phyloP scores from a whole-genome alignment of 2,113 vertebrate genomes.

The human region GRCh38 chr9:103728501-103729000 shows the following conservation, averaged over 20 bases:
- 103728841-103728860: not conserved
- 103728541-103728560: not conserved
- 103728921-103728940: not conserved
- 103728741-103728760: not conserved
- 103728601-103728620: not conserved
- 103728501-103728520: not conserved
- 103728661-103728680: not conserved
- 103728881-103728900: not conserved
- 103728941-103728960: not conserved
- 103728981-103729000: not conserved
- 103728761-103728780: not conserved
- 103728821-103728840: not conserved
- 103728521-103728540: not conserved
- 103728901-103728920: not conserved
- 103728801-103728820: not conserved
- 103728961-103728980: not conserved
- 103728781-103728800: conserved; percentile 16
- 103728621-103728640: not conserved
- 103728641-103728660: not conserved
- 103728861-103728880: not conserved
- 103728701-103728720: not conserved
- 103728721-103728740: not conserved
- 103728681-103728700: not conserved
- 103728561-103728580: not conserved
- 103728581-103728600: not conserved